A percentile compares a stretch with the other conserved stretches of the same genome.
These are phyloP conservation scores for Macquaria ambigua DNA, from an alignment of 2,113 vertebrate genomes.

Conservation along the genomic window DNA sequence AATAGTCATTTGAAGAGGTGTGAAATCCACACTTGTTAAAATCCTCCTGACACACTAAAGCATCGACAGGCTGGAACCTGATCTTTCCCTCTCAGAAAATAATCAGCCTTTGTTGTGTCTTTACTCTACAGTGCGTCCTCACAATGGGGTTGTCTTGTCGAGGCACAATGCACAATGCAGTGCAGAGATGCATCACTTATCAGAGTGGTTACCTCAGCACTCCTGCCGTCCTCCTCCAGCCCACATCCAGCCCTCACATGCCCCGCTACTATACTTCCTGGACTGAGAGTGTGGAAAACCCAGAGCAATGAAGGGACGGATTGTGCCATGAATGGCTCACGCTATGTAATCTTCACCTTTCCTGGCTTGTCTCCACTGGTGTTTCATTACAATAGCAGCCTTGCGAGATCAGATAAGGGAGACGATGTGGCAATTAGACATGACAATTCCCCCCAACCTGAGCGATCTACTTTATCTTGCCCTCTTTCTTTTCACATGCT, in stretches of 20 bases:
- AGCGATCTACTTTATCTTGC: conserved; percentile 41
- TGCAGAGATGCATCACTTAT: conserved; percentile 70
- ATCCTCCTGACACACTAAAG: conserved; percentile 34
- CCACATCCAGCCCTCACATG: conserved; percentile 79
- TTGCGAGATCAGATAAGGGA: conserved; percentile 72
- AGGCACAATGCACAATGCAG: conserved; percentile 77
- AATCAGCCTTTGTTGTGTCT: conserved; percentile 66
- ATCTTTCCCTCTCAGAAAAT: conserved; percentile 52
- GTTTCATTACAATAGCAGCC: conserved; percentile 76
- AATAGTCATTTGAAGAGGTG: conserved; percentile 35
- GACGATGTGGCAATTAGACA: conserved; percentile 65
- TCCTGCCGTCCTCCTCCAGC: conserved; percentile 60
- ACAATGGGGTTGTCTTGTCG: conserved; percentile 52
- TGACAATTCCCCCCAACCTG: conserved; percentile 54
- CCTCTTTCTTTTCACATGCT: conserved; percentile 41
- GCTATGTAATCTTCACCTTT: conserved; percentile 75
- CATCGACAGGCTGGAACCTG: conserved; percentile 54
- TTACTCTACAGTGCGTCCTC: conserved; percentile 28
- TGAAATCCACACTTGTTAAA: conserved; percentile 41
- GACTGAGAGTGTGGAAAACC: conserved; percentile 68
- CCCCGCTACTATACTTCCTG: conserved; percentile 71
- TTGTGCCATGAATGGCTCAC: conserved; percentile 71
- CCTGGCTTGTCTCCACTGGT: conserved; percentile 66
- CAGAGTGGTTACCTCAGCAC: conserved; percentile 74
- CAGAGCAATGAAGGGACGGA: conserved; percentile 68